A percentile compares a stretch with the other conserved stretches of the same genome.
Evolutionary conservation across 1,140 invertebrate species (phyloP).

Genomic region (Temnothorax longispinosus): DNA sequence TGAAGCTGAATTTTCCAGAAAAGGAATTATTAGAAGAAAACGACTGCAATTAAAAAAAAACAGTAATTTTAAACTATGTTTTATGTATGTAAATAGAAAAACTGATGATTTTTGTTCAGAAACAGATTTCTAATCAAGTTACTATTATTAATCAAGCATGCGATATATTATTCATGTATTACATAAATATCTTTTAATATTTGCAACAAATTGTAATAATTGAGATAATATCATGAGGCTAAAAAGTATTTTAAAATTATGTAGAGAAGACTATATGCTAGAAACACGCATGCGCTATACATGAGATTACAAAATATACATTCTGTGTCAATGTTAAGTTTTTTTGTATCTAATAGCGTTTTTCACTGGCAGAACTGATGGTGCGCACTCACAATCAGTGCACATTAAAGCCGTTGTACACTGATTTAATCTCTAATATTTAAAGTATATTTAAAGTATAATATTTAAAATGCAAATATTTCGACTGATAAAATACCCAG

Average conservation of each 20-base stretch:
- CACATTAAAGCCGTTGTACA: too few relatives aligned
- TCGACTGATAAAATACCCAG: too few relatives aligned
- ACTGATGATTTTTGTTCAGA: too few relatives aligned
- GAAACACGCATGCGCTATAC: background rate
- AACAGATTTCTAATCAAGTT: too few relatives aligned
- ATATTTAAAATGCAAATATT: too few relatives aligned
- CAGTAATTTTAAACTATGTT: background rate
- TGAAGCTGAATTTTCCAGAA: background rate
- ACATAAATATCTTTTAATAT: background rate
- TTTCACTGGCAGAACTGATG: too few relatives aligned
- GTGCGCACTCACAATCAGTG: too few relatives aligned
- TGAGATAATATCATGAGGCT: background rate
- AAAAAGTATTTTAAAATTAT: background rate
- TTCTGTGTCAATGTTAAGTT: background rate
- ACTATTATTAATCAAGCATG: too few relatives aligned
- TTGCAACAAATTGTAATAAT: background rate
- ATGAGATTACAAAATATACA: background rate
- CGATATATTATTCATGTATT: background rate
- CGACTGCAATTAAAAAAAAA: too few relatives aligned
- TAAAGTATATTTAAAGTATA: too few relatives aligned
- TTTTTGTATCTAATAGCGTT: background rate
- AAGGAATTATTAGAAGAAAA: background rate
- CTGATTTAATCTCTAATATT: too few relatives aligned
- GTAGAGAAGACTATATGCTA: background rate
- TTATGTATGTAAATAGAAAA: too few relatives aligned